Evolutionary conservation across 2,888 invertebrate species (phyloP), one percentile per base, ranked within the genome.

Genomic region (Galerucella pusilla): DNA sequence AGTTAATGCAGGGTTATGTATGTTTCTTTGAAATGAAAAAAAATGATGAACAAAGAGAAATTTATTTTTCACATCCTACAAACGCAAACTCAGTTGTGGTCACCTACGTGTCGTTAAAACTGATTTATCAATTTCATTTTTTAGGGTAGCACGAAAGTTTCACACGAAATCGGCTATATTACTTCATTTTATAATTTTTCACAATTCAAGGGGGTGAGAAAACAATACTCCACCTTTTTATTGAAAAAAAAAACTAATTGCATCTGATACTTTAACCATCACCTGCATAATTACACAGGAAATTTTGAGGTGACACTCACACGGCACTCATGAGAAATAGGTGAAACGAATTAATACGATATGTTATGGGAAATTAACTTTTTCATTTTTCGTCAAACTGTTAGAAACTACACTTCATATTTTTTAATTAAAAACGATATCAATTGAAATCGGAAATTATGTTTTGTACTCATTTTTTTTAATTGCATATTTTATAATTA

Each of bases 261-360:
- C 46, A 20, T 65, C 45, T 46, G 35, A 65, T 42, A 65, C 46
- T 16, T 52, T 63, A 11, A 49, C 63, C 71, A 72, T 78, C 78
- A 76, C 78, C 76, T 76, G 77, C 61, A 64, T 74, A 78, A 78
- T 78, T 76, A 78, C 70, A 77, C 78, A 78, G 76, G 78, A 78
- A 78, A 74, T 75, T 73, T 74, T 60, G 59, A 68, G 64, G 70
- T 65, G 76, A 78, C 74, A 75, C 20, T 78, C 70, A 69, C 74
- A 70, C 42, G 61, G 67, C 63, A 74, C 74, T 74, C 72, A 67
- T 74, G 59, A 49, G 65, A 49, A 71, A 57, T 68, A 35, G 68
- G 16, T 16, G n/a, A 10, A 57, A 74, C 46, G 45, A 69, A 69
- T 74, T 75, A 75, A 77, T 72, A 77, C 73, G 73, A 73, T 68